Conservation (phyloP, 2,797 vertebrate genomes). For the Zalophus californianus region DNA sequence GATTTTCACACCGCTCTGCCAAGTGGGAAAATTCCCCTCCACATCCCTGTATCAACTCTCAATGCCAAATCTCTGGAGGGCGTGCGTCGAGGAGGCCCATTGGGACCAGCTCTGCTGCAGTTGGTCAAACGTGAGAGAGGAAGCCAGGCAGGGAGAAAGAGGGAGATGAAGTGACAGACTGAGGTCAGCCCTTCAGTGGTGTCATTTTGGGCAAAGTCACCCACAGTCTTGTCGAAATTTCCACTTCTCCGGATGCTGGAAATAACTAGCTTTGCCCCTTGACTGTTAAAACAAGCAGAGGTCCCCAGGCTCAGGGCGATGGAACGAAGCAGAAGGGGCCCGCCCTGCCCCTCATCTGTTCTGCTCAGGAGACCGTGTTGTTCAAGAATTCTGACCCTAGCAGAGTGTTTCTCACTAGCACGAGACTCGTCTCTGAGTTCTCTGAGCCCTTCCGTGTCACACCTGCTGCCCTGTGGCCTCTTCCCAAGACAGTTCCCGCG, state of each 20-base stretch:
- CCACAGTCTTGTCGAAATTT: not conserved
- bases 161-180: not conserved
- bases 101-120: not conserved
- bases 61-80: constrained; percentile 35
- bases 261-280: not conserved
- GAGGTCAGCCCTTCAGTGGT: not conserved
- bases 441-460: not conserved
- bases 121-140: accelerated
- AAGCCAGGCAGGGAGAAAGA: not conserved
- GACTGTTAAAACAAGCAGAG: not conserved
- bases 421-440: accelerated
- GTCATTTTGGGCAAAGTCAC: not conserved
- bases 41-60: constrained; percentile 4
- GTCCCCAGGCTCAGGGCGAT: not conserved
- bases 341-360: accelerated
- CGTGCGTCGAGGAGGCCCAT: accelerated
- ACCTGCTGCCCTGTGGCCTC: not conserved
- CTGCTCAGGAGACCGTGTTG: not conserved
- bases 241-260: not conserved
- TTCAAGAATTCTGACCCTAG: not conserved
- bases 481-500: not conserved
- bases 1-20: constrained; percentile 49
- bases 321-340: not conserved
- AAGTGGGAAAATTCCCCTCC: constrained; percentile 75
- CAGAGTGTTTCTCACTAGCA: not conserved